Percentiles rank a stretch among this genome's conserved stretches.
These are phyloP conservation scores for Drosophila mauritiana DNA, from an alignment of 1,140 invertebrate species.

Conservation along the genomic window DNA sequence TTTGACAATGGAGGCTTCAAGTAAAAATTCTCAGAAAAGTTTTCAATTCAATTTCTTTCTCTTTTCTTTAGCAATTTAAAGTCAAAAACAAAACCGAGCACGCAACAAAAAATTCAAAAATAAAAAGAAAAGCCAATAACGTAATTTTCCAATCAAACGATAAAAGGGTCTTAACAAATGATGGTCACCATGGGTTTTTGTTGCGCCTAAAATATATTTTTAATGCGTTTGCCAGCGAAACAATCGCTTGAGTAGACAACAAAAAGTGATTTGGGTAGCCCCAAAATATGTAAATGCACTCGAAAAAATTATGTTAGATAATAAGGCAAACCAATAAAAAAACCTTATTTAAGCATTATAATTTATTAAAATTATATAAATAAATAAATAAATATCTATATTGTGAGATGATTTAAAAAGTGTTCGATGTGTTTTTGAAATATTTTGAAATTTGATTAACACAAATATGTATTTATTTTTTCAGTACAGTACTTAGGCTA, in stretches of 20 bases:
- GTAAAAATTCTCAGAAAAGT: conserved; percentile 23
- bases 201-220: conserved; percentile 61
- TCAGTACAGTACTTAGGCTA: background rate
- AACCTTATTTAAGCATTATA: no score
- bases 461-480: background rate
- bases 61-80: conserved; percentile 53
- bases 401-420: no score
- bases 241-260: conserved; percentile 23
- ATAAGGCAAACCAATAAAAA: no score
- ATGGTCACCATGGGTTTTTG: conserved; percentile 42
- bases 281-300: conserved; percentile 22
- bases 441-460: no score
- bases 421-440: no score
- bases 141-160: conserved; percentile 78
- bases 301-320: background rate
- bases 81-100: conserved; percentile 31
- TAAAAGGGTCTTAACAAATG: conserved; percentile 60
- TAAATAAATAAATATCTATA: no score
- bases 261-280: conserved; percentile 57
- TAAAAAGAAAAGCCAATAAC: conserved; percentile 60
- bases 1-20: conserved; percentile 18
- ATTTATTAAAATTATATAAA: no score
- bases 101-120: conserved; percentile 41
- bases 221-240: conserved; percentile 66
- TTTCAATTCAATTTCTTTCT: conserved; percentile 22